These are phyloP conservation scores for Sitobion miscanthi DNA, from an alignment of 1,140 invertebrate species.

Conservation along the genomic window DNA sequence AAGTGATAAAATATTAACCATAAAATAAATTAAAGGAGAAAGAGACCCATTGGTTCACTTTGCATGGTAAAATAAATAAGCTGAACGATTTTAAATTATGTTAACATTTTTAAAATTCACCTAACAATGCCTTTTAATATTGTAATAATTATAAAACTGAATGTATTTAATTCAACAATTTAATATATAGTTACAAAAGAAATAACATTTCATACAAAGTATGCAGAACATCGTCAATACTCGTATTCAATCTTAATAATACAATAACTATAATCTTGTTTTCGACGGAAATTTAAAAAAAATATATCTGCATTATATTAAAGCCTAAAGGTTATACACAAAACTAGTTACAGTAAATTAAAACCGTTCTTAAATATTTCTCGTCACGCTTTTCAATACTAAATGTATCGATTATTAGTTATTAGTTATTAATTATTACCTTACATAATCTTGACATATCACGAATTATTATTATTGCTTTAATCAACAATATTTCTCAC, in stretches of 20 bases:
- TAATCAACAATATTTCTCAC: conserved; percentile 31
- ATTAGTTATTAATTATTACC: neutral
- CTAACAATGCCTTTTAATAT: neutral
- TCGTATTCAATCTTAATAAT: neutral
- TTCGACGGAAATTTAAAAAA: neutral
- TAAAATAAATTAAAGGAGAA: neutral
- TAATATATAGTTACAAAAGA: neutral
- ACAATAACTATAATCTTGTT: neutral
- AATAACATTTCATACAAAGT: neutral
- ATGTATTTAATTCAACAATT: neutral
- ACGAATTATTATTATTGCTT: conserved; percentile 32
- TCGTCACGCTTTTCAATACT: neutral
- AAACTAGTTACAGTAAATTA: neutral
- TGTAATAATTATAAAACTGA: neutral
- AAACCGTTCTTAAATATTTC: neutral
- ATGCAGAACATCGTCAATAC: neutral
- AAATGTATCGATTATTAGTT: neutral
- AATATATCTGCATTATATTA: neutral
- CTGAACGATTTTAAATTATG: neutral
- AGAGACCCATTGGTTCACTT: neutral
- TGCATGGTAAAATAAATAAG: neutral
- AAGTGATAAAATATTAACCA: neutral
- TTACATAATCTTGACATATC: conserved; percentile 21
- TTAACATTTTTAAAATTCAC: neutral
- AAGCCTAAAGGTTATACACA: neutral